Evolutionary conservation across 2,888 invertebrate genomes (phyloP).

Genomic region (Apodemia duryi): DNA sequence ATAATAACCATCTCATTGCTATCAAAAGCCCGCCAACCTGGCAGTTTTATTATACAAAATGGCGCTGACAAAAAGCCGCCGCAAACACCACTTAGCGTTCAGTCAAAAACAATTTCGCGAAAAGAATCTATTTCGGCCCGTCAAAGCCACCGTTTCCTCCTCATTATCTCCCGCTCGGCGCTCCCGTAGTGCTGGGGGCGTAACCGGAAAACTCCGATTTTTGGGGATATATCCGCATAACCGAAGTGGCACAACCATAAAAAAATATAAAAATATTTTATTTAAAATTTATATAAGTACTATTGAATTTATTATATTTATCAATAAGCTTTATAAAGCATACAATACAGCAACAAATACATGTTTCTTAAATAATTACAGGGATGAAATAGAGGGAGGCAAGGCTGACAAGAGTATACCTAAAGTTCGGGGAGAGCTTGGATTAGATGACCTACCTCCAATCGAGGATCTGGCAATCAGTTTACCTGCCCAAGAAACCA

Average conservation of each 20-base stretch:
- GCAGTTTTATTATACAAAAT: background rate
- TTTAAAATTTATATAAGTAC: too few species aligned
- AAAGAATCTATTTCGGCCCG: slow-evolving; percentile 10
- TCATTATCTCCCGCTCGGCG: slow-evolving; percentile 11
- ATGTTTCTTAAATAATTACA: too few species aligned
- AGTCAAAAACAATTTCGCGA: slow-evolving; percentile 13
- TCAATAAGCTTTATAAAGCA: too few species aligned
- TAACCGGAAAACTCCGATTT: slow-evolving; percentile 1
- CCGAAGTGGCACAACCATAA: background rate
- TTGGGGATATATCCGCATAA: background rate
- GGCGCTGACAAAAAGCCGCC: slow-evolving; percentile 1
- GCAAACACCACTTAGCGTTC: slow-evolving; percentile 10
- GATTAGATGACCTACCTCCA: too few species aligned
- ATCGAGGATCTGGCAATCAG: too few species aligned
- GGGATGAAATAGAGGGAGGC: too few species aligned
- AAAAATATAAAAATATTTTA: too few species aligned
- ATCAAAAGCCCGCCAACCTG: background rate
- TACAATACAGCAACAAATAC: too few species aligned
- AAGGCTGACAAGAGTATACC: too few species aligned
- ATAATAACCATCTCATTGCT: background rate
- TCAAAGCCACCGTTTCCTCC: slow-evolving; percentile 14
- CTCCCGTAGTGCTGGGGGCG: background rate
- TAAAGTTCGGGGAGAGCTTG: too few species aligned
- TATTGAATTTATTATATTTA: too few species aligned
- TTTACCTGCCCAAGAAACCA: too few species aligned